phyloP scores from a whole-genome alignment of 2,113 vertebrate species.

The Sardina pilchardus region DNA sequence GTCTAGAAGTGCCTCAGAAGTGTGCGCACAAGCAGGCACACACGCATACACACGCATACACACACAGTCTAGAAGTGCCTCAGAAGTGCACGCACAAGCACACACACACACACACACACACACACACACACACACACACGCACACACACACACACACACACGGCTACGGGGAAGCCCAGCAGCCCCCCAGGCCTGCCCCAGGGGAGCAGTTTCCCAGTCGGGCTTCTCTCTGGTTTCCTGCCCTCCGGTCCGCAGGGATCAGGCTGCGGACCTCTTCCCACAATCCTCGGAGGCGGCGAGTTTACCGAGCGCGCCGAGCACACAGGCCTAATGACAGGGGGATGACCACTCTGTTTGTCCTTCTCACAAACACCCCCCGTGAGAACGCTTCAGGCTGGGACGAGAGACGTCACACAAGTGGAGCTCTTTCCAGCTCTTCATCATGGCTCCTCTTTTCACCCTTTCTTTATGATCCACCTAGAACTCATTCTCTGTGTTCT shows the following conservation, averaged over 20 bases:
- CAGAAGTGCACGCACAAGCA: too few relatives aligned
- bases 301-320: neutral
- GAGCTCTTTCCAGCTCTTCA: too few relatives aligned
- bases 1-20: too few relatives aligned
- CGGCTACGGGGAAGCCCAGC: neutral
- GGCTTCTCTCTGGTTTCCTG: neutral
- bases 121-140: neutral
- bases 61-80: too few relatives aligned
- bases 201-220: neutral
- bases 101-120: too few relatives aligned
- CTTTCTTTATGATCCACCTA: too few relatives aligned
- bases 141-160: neutral
- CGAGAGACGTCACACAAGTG: neutral
- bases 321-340: neutral
- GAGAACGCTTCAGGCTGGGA: neutral
- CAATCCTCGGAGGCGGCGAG: neutral
- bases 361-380: neutral
- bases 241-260: neutral
- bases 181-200: too few relatives aligned
- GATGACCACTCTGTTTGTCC: neutral
- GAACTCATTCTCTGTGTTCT: too few relatives aligned
- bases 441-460: too few relatives aligned
- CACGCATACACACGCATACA: too few relatives aligned
- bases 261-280: neutral
- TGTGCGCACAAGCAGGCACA: too few relatives aligned